Evolutionary conservation across 2,797 vertebrate genomes (phyloP).

Genomic region (Vespertilio murinus): DNA sequence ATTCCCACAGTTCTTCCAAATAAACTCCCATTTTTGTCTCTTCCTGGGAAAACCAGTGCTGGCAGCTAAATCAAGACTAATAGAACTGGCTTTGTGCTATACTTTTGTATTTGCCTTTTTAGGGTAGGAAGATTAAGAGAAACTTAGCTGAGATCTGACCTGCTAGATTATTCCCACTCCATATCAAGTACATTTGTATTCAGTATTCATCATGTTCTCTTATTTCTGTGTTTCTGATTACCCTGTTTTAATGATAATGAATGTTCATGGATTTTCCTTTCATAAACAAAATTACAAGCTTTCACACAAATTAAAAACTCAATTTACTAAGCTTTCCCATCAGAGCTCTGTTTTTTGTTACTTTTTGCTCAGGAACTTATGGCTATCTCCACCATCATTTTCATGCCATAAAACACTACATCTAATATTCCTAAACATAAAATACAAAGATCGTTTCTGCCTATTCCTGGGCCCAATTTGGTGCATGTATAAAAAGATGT

Average conservation of each 20-base stretch:
- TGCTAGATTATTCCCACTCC: neutral
- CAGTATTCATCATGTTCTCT: neutral
- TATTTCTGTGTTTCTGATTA: neutral
- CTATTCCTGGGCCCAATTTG: neutral
- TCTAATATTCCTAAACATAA: neutral
- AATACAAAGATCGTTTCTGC: neutral
- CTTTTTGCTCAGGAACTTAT: slow-evolving; percentile 14
- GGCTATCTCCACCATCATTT: slow-evolving; percentile 2
- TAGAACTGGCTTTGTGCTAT: neutral
- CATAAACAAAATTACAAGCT: slow-evolving; percentile 35
- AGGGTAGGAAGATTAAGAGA: neutral
- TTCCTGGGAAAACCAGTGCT: neutral
- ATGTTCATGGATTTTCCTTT: neutral
- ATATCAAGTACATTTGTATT: neutral
- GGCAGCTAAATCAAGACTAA: neutral
- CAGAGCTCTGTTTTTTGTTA: neutral
- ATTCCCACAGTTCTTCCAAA: neutral
- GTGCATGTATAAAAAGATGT: neutral
- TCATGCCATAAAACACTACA: slow-evolving; percentile 19
- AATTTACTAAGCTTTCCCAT: neutral
- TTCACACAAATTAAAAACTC: neutral
- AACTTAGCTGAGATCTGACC: neutral
- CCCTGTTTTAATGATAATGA: neutral
- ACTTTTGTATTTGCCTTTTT: neutral
- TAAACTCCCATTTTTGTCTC: neutral